A percentile compares a stretch with the other conserved stretches of the same genome.
Conservation (phyloP, 1,140 invertebrate species). For the Telenomus remus region DNA sequence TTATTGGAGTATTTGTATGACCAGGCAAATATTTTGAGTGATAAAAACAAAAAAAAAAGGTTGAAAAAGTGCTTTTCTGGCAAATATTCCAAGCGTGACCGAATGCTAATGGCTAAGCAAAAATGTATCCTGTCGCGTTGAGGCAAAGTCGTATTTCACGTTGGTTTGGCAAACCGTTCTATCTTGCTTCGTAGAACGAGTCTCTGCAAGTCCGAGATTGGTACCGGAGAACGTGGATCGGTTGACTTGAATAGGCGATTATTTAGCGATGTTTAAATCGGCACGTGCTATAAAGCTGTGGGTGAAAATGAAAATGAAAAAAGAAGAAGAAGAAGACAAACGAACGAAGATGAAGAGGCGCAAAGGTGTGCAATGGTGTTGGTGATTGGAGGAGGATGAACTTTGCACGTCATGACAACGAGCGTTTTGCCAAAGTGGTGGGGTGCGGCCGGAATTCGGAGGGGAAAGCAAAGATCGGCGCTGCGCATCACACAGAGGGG, state of each 20-base stretch:
- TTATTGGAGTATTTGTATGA: no score
- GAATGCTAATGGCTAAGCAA: constrained; percentile 59
- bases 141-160: constrained; percentile 59
- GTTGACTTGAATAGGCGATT: constrained; percentile 53
- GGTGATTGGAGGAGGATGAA: constrained; percentile 46
- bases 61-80: constrained; percentile 3
- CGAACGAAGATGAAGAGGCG: constrained; percentile 48
- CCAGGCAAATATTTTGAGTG: no score
- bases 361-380: constrained; percentile 19
- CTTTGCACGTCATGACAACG: constrained; percentile 37
- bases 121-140: constrained; percentile 28
- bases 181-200: constrained; percentile 66
- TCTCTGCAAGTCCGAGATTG: constrained; percentile 64
- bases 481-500: constrained; percentile 42
- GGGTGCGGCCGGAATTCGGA: constrained; percentile 52
- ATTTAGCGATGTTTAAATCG: constrained; percentile 49
- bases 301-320: constrained; percentile 47
- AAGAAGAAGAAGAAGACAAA: constrained; percentile 12
- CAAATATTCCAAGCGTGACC: constrained; percentile 31
- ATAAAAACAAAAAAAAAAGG: background rate
- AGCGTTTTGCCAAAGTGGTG: constrained; percentile 22
- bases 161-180: constrained; percentile 58
- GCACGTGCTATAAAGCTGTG: constrained; percentile 39
- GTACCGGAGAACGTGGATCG: constrained; percentile 61
- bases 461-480: constrained; percentile 49